A percentile compares a stretch with the other conserved stretches of the same genome.
phyloP scores from a whole-genome alignment of 2,113 vertebrate genomes.

The Pseudorasbora parva region DNA sequence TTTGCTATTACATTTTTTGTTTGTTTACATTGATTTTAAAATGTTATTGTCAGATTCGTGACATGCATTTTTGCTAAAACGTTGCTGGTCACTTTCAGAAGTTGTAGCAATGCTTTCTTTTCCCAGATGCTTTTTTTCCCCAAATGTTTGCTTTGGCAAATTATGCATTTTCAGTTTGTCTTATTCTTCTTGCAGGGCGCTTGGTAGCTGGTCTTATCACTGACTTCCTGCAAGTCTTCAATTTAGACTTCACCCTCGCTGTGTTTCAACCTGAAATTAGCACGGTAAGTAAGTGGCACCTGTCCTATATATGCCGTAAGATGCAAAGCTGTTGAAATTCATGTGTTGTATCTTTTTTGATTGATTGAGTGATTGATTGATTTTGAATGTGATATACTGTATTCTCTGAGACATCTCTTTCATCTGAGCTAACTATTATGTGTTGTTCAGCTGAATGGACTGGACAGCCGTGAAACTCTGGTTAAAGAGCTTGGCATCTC shows the following conservation, averaged over 20 bases:
- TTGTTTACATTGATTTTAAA: too few species aligned
- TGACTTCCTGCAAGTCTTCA: slow-evolving; percentile 93
- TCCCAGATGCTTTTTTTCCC: too few species aligned
- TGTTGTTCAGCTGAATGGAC: slow-evolving; percentile 76
- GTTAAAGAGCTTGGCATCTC: slow-evolving; percentile 83
- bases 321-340: not conserved
- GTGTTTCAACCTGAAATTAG: slow-evolving; percentile 95
- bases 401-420: not conserved
- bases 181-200: slow-evolving; percentile 76
- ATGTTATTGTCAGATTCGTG: too few species aligned
- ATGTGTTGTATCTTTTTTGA: not conserved
- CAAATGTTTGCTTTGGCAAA: not conserved
- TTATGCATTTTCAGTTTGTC: slow-evolving; percentile 2
- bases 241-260: slow-evolving; percentile 92
- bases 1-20: too few species aligned
- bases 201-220: slow-evolving; percentile 87
- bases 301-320: not conserved
- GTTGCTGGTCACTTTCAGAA: too few species aligned
- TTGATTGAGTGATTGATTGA: slow-evolving; percentile 13
- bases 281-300: slow-evolving; percentile 76
- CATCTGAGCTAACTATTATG: slow-evolving; percentile 7
- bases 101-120: too few species aligned
- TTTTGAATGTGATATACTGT: not conserved
- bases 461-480: slow-evolving; percentile 85
- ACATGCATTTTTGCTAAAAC: too few species aligned